These are phyloP conservation scores for Corythoichthys intestinalis DNA, from an alignment of 2,113 vertebrate genomes.

Conservation along the genomic window DNA sequence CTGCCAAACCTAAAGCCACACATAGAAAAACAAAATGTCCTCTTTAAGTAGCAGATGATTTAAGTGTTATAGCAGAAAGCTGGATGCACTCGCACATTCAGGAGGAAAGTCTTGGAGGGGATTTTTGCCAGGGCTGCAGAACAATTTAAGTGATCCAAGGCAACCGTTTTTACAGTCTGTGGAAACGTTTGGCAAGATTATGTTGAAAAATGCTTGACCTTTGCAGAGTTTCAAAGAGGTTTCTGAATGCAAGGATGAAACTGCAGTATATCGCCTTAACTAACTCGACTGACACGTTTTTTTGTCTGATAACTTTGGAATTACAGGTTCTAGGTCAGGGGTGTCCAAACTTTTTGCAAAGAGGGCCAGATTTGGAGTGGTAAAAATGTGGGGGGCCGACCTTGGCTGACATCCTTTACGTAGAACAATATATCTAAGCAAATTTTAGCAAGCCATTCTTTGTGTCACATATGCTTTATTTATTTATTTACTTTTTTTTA, in stretches of 20 bases:
- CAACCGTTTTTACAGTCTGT: neutral
- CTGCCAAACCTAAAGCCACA: neutral
- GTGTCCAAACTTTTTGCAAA: no score
- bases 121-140: neutral
- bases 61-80: neutral
- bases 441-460: no score
- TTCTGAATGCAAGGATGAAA: neutral
- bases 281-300: no score
- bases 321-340: no score
- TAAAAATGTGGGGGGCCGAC: no score
- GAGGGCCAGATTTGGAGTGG: no score
- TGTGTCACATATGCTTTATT: no score
- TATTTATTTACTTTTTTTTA: no score
- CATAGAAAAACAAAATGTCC: neutral
- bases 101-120: conserved; percentile 2
- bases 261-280: neutral
- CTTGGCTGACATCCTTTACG: no score
- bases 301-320: no score
- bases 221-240: neutral
- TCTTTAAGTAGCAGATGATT: conserved; percentile 12
- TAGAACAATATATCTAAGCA: no score
- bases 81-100: neutral
- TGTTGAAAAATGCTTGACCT: neutral
- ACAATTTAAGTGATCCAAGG: neutral
- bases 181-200: neutral